Base-by-base conservation (phyloP, 2,113 vertebrate genomes). In the Psammodynastes pulverulentus region DNA sequence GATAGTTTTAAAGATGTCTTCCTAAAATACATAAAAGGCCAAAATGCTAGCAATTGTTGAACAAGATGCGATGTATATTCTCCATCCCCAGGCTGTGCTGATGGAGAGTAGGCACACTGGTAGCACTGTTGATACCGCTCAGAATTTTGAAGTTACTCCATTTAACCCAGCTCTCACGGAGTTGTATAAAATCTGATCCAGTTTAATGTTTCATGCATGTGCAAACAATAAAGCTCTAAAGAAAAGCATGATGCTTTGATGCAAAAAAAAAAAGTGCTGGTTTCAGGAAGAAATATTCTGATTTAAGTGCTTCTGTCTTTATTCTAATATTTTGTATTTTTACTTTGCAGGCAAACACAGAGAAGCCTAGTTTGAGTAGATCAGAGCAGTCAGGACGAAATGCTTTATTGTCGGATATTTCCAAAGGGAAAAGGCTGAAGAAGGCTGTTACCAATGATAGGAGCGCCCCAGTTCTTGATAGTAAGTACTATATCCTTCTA, bases 361-460 rank as follows among this genome's bases (percentile, higher is more conserved):
- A 98, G 89, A 99, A 99, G 94, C 99, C 99, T 17, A 1, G 4
- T 48, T 96, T 99, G 84, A 99, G 95, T 93, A 98, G 95, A 87
- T 93, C 97, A 0, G 98, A 98, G 93, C 98, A 98, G 95, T 97
- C 98, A 9, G 98, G 98, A 46, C 97, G 99, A 95, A 98, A 96
- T 85, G 99, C 99, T 90, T 97, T 99, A 8, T 93, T 99, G 84
- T 96, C 97, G 0, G 99, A 99, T 94, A 99, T 99, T 94, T 89
- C 6, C 95, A 99, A 99, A 98, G 99, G 99, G 48, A 54, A 98
- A 94, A 98, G 95, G 88, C 97, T 99, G 23, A 99, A 99, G 97
- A 99, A 99, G 96, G 51, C 99, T 0, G 98, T 99, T 62, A 99
- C 99, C 94, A 99, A 99, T 97, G 99, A 99, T 96, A 98, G 99